Conservation (phyloP, 2,797 vertebrate species). For the Catostomus latipinnis region DNA sequence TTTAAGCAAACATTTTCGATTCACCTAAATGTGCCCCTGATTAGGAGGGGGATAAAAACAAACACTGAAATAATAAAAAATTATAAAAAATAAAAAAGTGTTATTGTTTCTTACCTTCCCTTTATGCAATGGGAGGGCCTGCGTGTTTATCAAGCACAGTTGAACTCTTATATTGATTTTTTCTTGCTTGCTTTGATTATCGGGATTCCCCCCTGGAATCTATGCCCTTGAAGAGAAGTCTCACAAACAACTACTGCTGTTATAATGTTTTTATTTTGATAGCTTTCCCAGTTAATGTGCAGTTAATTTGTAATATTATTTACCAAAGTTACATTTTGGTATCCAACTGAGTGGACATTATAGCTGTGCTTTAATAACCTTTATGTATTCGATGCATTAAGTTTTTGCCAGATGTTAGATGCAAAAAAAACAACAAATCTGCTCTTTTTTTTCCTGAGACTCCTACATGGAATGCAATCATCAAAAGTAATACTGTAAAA, state of each 20-base stretch:
- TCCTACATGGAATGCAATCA: conserved; percentile 88
- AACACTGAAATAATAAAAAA: too few relatives aligned
- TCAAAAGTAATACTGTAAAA: conserved; percentile 83
- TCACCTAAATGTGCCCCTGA: too few relatives aligned
- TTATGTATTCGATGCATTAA: conserved; percentile 32
- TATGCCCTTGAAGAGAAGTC: neutral
- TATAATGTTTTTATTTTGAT: conserved; percentile 78
- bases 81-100: too few relatives aligned
- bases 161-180: too few relatives aligned
- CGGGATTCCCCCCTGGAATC: neutral
- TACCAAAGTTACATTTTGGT: conserved; percentile 36
- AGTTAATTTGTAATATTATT: conserved; percentile 42
- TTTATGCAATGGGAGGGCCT: neutral
- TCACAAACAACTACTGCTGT: conserved; percentile 58
- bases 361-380: conserved; percentile 61
- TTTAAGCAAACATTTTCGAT: too few relatives aligned
- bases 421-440: conserved; percentile 60
- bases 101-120: neutral
- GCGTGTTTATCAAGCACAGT: neutral
- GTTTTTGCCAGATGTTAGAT: conserved; percentile 65
- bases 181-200: neutral
- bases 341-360: conserved; percentile 61
- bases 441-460: conserved; percentile 89
- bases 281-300: conserved; percentile 60
- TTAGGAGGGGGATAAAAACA: too few relatives aligned